phyloP scores from a whole-genome alignment of 2,888 invertebrate genomes.

The Steinernema carpocapsae region DNA sequence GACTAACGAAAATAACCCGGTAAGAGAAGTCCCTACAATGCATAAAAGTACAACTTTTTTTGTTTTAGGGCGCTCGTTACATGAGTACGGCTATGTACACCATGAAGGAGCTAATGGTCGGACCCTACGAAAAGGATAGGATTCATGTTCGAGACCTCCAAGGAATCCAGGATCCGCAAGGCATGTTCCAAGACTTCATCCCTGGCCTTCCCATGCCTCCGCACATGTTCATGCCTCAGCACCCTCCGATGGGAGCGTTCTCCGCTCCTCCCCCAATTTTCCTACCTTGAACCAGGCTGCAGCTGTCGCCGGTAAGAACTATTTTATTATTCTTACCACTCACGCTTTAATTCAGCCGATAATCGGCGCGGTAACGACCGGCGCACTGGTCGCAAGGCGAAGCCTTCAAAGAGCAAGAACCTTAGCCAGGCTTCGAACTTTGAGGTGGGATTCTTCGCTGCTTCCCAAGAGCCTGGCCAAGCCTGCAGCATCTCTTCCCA shows the following conservation, averaged over 20 bases:
- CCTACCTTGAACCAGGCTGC: background rate
- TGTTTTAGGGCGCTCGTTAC: constrained; percentile 82
- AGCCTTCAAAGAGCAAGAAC: background rate
- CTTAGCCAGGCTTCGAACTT: constrained; percentile 21
- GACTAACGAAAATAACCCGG: constrained; percentile 88
- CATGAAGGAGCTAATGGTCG: constrained; percentile 90
- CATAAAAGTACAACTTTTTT: too few species aligned
- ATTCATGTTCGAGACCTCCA: constrained; percentile 73
- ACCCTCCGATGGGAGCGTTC: background rate
- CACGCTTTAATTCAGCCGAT: background rate
- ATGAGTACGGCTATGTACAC: constrained; percentile 97
- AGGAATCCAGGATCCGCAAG: constrained; percentile 79
- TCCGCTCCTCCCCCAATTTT: background rate
- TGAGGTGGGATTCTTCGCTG: constrained; percentile 23
- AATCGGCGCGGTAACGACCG: background rate
- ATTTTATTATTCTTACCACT: background rate
- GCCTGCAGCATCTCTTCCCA: background rate
- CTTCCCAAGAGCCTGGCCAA: constrained; percentile 21
- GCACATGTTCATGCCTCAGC: constrained; percentile 76
- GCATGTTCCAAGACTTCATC: constrained; percentile 42
- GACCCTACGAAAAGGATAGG: constrained; percentile 81
- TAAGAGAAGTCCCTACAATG: constrained; percentile 48
- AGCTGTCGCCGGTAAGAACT: background rate
- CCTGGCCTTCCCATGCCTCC: constrained; percentile 84
- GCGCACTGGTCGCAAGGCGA: background rate